Evolutionary conservation across 2,113 vertebrate genomes (phyloP).

Genomic region (Choloepus hoffmanni): DNA sequence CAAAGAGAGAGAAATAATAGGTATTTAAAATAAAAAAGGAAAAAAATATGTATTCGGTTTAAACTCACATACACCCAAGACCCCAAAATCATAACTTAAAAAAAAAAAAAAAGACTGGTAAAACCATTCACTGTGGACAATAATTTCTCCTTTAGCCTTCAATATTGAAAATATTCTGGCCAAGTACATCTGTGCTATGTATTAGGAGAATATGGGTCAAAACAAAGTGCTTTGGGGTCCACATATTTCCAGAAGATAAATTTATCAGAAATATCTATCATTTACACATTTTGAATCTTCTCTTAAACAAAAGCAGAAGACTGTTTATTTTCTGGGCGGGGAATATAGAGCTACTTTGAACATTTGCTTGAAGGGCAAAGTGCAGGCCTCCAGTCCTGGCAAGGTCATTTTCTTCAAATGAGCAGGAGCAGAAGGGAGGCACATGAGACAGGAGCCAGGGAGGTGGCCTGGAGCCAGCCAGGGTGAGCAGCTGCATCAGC

Average conservation of each 20-base stretch:
- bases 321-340: not conserved
- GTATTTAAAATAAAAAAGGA: not conserved
- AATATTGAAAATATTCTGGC: not conserved
- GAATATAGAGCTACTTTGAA: not conserved
- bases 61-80: not conserved
- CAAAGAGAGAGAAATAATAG: not conserved
- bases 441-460: rapidly evolving
- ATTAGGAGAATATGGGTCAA: not conserved
- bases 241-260: not conserved
- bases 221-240: not conserved
- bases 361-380: not conserved
- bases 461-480: not conserved
- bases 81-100: not conserved
- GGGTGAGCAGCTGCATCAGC: not conserved
- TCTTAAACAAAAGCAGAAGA: not conserved
- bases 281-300: not conserved
- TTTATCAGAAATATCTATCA: not conserved
- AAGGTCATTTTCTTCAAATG: not conserved
- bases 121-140: not conserved
- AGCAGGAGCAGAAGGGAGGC: not conserved
- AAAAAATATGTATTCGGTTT: not conserved
- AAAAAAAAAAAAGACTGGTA: not conserved
- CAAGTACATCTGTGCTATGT: not conserved
- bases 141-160: not conserved
- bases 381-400: rapidly evolving